These are phyloP conservation scores for Listrodromus nycthemerus DNA, from an alignment of 2,888 invertebrate genomes.

Conservation along the genomic window DNA sequence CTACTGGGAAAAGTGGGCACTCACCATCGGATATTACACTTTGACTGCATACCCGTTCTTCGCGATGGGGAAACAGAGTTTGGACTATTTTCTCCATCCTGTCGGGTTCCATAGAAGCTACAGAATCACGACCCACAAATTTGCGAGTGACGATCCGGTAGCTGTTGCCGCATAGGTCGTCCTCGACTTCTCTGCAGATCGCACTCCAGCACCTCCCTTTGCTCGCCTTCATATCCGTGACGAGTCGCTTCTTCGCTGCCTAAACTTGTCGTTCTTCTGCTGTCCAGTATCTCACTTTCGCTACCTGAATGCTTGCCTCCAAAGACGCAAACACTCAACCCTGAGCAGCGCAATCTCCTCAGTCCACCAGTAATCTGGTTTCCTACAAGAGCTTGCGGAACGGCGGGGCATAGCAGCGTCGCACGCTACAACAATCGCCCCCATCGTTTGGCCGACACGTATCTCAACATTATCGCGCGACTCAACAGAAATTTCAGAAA, in stretches of 20 bases:
- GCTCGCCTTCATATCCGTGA: neutral
- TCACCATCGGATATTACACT: too few species aligned
- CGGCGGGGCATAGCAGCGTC: constrained; percentile 7
- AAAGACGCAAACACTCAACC: constrained; percentile 40
- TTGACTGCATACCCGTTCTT: too few species aligned
- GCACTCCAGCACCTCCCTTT: constrained; percentile 44
- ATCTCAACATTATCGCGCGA: too few species aligned
- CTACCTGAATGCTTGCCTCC: constrained; percentile 49
- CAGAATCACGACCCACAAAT: neutral
- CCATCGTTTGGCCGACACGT: neutral
- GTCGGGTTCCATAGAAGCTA: neutral
- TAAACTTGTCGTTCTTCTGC: neutral
- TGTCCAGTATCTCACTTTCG: constrained; percentile 1
- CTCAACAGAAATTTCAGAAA: too few species aligned
- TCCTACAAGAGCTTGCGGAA: neutral
- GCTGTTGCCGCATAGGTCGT: constrained; percentile 9
- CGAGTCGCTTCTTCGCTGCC: constrained; percentile 27
- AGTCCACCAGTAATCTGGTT: constrained; percentile 70
- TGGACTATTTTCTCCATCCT: constrained; percentile 46
- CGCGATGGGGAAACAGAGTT: constrained; percentile 58
- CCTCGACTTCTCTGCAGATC: constrained; percentile 31
- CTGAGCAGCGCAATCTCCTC: constrained; percentile 64
- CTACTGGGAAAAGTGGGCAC: neutral
- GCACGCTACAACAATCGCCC: constrained; percentile 13
- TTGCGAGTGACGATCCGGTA: constrained; percentile 26